Conservation (phyloP, 2,113 vertebrate genomes). For the Pachypanchax playfairii region DNA sequence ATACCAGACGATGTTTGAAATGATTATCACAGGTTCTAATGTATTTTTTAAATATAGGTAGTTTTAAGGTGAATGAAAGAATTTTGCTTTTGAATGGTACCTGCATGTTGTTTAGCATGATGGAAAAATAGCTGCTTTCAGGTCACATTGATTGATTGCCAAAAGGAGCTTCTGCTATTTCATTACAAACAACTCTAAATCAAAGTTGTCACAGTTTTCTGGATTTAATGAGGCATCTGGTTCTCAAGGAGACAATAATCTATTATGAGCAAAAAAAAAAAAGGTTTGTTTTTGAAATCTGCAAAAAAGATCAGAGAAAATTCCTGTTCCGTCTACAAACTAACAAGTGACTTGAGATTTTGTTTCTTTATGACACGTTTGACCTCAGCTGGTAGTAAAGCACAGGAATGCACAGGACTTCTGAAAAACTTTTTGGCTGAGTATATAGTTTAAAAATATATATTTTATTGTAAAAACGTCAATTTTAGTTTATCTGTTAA, state of each 20-base stretch:
- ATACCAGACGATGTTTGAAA: too few relatives aligned
- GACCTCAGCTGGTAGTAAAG: background rate
- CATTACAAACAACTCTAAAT: constrained; percentile 82
- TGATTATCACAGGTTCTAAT: too few relatives aligned
- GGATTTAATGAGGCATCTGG: constrained; percentile 71
- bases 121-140: constrained; percentile 82
- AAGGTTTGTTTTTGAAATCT: constrained; percentile 40
- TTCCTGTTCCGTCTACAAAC: constrained; percentile 10
- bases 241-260: constrained; percentile 38
- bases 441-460: too few relatives aligned
- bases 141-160: constrained; percentile 78
- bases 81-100: constrained; percentile 70
- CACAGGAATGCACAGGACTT: background rate
- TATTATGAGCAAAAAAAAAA: constrained; percentile 36
- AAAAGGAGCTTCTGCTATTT: constrained; percentile 79
- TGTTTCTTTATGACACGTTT: constrained; percentile 7
- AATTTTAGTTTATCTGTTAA: too few relatives aligned
- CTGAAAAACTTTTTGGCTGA: too few relatives aligned
- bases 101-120: constrained; percentile 68
- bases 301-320: constrained; percentile 53
- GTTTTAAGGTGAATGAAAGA: constrained; percentile 40
- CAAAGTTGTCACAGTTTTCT: constrained; percentile 78
- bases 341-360: constrained; percentile 19
- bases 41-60: too few relatives aligned
- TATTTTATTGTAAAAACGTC: too few relatives aligned